Percentiles rank a stretch among this genome's conserved stretches.
These are phyloP conservation scores for Margaritifera margaritifera DNA, from an alignment of 2,888 invertebrate species.

Conservation along the genomic window DNA sequence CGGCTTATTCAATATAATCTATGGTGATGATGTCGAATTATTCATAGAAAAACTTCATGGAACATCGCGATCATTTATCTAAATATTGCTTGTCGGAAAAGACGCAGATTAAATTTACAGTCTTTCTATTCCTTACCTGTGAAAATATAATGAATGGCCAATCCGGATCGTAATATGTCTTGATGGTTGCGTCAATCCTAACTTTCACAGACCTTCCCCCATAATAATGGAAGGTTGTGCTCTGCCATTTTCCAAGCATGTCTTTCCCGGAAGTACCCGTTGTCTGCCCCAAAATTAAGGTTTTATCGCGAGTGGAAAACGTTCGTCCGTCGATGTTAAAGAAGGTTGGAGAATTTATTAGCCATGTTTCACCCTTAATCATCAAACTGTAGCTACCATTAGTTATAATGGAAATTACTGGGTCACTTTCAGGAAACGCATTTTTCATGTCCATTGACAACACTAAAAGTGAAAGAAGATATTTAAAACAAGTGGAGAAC, in stretches of 20 bases:
- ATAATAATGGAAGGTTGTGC: slow-evolving; percentile 14
- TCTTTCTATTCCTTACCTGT: slow-evolving; percentile 21
- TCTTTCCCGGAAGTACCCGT: slow-evolving; percentile 17
- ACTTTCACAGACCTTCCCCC: not conserved
- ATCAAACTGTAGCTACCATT: slow-evolving; percentile 33
- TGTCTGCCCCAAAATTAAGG: slow-evolving; percentile 23
- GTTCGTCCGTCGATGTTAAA: slow-evolving; percentile 38
- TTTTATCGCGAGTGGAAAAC: slow-evolving; percentile 29
- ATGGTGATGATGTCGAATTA: no score
- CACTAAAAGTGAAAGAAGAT: no score
- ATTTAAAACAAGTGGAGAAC: no score
- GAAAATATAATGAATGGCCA: slow-evolving; percentile 28
- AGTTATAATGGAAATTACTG: slow-evolving; percentile 16
- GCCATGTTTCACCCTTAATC: slow-evolving; percentile 28
- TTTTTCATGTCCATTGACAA: no score
- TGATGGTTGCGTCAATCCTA: slow-evolving; percentile 21
- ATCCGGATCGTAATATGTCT: slow-evolving; percentile 11
- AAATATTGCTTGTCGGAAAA: not conserved
- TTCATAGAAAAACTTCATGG: no score
- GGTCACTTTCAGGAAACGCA: slow-evolving; percentile 7
- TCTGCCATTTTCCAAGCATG: slow-evolving; percentile 27
- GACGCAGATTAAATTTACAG: not conserved
- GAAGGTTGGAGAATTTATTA: slow-evolving; percentile 42
- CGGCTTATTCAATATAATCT: no score
- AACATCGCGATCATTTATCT: no score